These are phyloP conservation scores for Bettongia penicillata DNA, from an alignment of 2,113 vertebrate genomes.

Conservation along the genomic window DNA sequence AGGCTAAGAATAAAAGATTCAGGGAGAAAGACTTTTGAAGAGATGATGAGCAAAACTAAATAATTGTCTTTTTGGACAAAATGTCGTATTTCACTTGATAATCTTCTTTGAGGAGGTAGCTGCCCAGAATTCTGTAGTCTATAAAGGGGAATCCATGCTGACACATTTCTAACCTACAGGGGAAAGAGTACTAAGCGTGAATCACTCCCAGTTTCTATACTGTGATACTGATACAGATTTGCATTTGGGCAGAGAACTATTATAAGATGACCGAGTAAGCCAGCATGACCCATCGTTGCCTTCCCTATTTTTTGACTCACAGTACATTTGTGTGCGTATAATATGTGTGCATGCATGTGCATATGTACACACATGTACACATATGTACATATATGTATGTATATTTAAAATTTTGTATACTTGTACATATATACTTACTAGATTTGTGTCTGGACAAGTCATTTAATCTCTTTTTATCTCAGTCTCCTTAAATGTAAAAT, in stretches of 20 bases:
- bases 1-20: neutral
- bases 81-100: neutral
- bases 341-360: too few relatives aligned
- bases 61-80: neutral
- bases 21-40: neutral
- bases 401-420: neutral
- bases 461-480: too few relatives aligned
- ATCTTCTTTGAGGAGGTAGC: neutral
- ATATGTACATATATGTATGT: too few relatives aligned
- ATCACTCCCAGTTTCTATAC: neutral
- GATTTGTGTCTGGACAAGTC: too few relatives aligned
- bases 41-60: neutral
- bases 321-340: neutral
- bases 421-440: too few relatives aligned
- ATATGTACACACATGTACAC: too few relatives aligned
- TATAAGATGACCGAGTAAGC: neutral
- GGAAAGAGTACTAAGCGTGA: neutral
- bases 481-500: too few relatives aligned
- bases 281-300: accelerated
- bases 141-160: neutral
- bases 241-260: neutral
- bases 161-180: neutral
- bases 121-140: neutral
- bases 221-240: neutral
- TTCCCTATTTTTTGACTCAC: neutral